Conservation (phyloP, 2,113 vertebrate species). For the Epinephelus fuscoguttatus region DNA sequence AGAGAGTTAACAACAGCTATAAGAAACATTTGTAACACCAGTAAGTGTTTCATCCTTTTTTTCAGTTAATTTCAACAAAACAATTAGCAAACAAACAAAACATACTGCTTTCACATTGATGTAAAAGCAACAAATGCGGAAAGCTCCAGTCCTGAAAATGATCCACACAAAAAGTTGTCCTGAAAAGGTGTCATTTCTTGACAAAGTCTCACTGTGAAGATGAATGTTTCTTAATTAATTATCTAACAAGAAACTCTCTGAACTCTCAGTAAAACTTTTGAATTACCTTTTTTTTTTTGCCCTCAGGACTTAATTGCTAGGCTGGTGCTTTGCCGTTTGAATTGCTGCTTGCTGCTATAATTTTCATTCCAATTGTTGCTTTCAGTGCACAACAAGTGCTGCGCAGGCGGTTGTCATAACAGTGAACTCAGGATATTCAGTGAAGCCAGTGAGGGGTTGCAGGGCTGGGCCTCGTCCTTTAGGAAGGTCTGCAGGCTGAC, state of each 20-base stretch:
- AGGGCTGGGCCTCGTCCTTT: slow-evolving; percentile 75
- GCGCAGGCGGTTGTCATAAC: slow-evolving; percentile 77
- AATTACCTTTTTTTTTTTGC: slow-evolving; percentile 39
- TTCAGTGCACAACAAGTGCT: slow-evolving; percentile 44
- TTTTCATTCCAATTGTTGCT: slow-evolving; percentile 64
- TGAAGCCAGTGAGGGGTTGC: slow-evolving; percentile 56
- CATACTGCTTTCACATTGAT: not conserved
- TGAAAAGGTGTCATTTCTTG: not conserved
- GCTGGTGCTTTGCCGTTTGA: slow-evolving; percentile 31
- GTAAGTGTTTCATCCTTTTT: not conserved
- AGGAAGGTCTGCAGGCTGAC: slow-evolving; percentile 87
- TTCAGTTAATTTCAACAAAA: not conserved
- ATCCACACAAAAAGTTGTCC: not conserved
- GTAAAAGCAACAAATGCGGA: not conserved
- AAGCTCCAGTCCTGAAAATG: not conserved
- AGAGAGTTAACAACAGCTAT: not conserved
- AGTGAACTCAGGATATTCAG: slow-evolving; percentile 75
- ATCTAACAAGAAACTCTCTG: slow-evolving; percentile 25
- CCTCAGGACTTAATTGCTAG: slow-evolving; percentile 49
- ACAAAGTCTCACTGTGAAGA: not conserved
- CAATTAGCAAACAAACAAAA: not conserved
- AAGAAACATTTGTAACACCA: not conserved
- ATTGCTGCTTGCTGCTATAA: slow-evolving; percentile 41
- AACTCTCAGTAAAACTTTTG: slow-evolving; percentile 36
- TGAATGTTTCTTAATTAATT: slow-evolving; percentile 25